Evolutionary conservation across 2,113 vertebrate genomes (phyloP).

Genomic region (Gavialis gangeticus): DNA sequence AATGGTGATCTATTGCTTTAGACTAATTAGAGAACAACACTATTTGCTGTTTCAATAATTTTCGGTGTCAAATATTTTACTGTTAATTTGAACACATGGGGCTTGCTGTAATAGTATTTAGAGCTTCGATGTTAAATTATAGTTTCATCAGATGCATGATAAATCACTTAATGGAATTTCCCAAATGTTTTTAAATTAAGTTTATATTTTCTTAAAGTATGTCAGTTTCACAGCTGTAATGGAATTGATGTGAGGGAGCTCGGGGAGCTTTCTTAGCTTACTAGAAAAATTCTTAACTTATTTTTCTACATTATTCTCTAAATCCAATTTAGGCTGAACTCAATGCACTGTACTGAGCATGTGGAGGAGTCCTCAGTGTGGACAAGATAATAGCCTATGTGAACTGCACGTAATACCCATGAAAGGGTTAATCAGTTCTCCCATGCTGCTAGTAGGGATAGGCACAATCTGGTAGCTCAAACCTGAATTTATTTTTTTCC

Average conservation of each 20-base stretch:
- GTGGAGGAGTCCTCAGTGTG: not conserved
- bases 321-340: not conserved
- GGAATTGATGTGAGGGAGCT: conserved; percentile 6
- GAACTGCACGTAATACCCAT: accelerated
- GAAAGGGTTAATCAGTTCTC: not conserved
- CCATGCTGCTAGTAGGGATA: not conserved
- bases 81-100: conserved; percentile 55
- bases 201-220: conserved; percentile 32
- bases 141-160: conserved; percentile 65
- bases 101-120: conserved; percentile 27
- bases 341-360: not conserved
- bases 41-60: not conserved
- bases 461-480: accelerated
- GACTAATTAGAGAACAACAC: not conserved
- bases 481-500: accelerated
- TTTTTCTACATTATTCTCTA: not conserved
- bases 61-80: conserved; percentile 53
- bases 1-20: not conserved
- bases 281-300: not conserved
- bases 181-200: conserved; percentile 61
- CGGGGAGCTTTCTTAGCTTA: not conserved
- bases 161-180: conserved; percentile 61
- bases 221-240: not conserved
- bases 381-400: not conserved
- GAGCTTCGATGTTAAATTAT: conserved; percentile 65